A percentile compares a stretch with the other conserved stretches of the same genome.
Evolutionary conservation across 1,140 invertebrate genomes (phyloP).

Genomic region (Solenopsis invicta): DNA sequence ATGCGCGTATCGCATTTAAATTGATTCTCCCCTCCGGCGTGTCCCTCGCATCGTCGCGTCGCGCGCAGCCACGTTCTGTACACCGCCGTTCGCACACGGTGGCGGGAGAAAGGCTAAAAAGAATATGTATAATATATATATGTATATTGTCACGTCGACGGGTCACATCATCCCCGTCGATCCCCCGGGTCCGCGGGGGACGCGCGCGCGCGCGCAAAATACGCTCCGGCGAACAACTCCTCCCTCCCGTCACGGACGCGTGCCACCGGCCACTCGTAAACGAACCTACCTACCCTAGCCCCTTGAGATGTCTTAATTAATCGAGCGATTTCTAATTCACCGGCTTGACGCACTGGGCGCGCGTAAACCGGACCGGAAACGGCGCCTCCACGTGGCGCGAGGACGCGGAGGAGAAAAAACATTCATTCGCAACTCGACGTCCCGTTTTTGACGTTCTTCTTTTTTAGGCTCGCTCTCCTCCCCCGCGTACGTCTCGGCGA

Average conservation of each 20-base stretch:
- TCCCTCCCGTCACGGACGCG: conserved; percentile 48
- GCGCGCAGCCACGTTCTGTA: background rate
- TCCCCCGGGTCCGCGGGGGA: conserved; percentile 30
- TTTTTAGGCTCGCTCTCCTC: background rate
- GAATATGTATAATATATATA: background rate
- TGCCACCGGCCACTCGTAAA: background rate
- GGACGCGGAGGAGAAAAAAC: background rate
- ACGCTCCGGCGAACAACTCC: conserved; percentile 48
- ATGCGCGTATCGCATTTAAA: background rate
- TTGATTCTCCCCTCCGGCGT: background rate
- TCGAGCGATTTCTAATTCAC: conserved; percentile 21
- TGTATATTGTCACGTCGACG: conserved; percentile 71
- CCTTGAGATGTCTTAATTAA: conserved; percentile 49
- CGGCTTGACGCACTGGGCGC: background rate
- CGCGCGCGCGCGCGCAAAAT: background rate
- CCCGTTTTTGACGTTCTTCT: background rate
- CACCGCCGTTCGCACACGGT: conserved; percentile 50
- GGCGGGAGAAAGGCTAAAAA: conserved; percentile 71
- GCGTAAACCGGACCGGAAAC: background rate
- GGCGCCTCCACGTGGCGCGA: no score
- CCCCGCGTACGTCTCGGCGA: background rate
- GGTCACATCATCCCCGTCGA: background rate
- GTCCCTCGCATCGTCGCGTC: conserved; percentile 23
- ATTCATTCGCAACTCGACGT: background rate
- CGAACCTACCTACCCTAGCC: background rate